Percentiles rank a stretch among this genome's conserved stretches.
phyloP scores from a whole-genome alignment of 2,888 invertebrate species.

The Steinernema carpocapsae region DNA sequence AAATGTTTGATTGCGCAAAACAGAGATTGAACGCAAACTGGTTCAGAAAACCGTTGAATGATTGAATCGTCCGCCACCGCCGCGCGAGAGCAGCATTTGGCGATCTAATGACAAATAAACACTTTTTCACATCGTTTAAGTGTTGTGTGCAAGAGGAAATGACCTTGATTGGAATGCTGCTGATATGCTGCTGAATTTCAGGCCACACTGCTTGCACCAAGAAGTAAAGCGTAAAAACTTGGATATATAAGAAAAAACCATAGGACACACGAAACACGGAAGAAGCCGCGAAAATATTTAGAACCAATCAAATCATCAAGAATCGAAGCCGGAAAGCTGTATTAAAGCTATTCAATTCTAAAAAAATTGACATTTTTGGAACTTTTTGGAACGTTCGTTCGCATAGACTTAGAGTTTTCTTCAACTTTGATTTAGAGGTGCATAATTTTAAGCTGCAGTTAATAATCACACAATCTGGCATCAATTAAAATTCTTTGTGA shows the following conservation, averaged over 20 bases:
- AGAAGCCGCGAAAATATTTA: background rate
- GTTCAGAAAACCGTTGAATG: background rate
- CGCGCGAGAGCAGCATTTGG: background rate
- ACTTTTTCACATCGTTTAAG: background rate
- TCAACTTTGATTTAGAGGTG: too few relatives aligned
- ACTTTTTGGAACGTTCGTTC: too few relatives aligned
- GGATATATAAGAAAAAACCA: background rate
- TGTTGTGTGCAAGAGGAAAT: background rate
- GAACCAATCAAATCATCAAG: background rate
- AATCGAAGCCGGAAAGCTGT: too few relatives aligned
- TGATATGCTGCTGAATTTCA: background rate
- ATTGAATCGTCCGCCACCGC: background rate
- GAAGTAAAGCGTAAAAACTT: background rate
- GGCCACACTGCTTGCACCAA: background rate
- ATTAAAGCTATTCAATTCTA: too few relatives aligned
- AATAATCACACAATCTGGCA: too few relatives aligned
- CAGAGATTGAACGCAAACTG: background rate
- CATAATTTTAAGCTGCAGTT: too few relatives aligned
- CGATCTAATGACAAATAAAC: slow-evolving; percentile 19
- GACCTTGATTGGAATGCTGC: background rate
- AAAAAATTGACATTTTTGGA: too few relatives aligned
- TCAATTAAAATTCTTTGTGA: too few relatives aligned
- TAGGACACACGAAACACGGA: background rate
- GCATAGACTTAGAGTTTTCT: too few relatives aligned
- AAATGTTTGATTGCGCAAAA: too few relatives aligned